Evolutionary conservation across 2,797 vertebrate species (phyloP).

Genomic region (Bradypodion ventrale): DNA sequence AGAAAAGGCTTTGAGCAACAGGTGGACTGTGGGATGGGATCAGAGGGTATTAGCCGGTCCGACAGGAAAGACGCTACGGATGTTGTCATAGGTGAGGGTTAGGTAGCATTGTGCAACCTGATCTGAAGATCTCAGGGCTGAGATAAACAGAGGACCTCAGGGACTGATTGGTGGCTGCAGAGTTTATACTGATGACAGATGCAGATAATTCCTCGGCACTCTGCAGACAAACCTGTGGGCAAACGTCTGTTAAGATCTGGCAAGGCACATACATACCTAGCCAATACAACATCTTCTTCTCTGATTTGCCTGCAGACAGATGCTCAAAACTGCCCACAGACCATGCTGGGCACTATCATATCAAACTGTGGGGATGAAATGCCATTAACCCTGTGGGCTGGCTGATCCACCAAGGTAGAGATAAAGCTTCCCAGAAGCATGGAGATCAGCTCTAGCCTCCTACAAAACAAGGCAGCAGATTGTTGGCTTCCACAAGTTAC

Average conservation of each 20-base stretch:
- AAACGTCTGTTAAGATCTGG: neutral
- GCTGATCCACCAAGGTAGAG: neutral
- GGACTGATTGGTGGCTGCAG: neutral
- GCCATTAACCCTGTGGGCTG: accelerated
- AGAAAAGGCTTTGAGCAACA: neutral
- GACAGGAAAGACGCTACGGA: neutral
- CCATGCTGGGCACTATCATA: neutral
- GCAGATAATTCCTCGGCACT: neutral
- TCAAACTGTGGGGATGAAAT: accelerated
- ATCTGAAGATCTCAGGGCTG: neutral
- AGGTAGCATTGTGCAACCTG: neutral
- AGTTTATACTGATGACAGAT: neutral
- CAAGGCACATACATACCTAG: neutral
- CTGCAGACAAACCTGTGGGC: neutral
- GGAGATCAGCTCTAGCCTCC: conserved; percentile 13
- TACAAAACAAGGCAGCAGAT: conserved; percentile 38
- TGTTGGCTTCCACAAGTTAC: conserved; percentile 49
- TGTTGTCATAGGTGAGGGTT: neutral
- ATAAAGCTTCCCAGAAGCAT: neutral
- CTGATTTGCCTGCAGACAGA: neutral
- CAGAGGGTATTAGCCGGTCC: neutral
- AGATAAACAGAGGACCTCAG: neutral
- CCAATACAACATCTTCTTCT: neutral
- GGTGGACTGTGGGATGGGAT: conserved; percentile 18
- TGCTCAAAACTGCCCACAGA: neutral